Conservation (phyloP, 2,797 vertebrate genomes). For the Phrynocephalus guinanensis region DNA sequence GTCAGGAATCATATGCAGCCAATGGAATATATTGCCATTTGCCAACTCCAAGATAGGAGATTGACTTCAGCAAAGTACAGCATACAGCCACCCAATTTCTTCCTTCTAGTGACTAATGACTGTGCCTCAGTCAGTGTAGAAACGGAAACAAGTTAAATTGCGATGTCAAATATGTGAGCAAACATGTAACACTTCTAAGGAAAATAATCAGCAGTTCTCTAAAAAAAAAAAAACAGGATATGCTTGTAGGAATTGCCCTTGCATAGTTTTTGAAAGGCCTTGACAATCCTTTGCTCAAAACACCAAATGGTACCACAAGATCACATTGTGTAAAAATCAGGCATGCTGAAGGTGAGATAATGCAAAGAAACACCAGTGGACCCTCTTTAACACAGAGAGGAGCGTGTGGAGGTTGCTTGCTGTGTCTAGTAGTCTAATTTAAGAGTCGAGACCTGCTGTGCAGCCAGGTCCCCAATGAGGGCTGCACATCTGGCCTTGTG, state of each 20-base stretch:
- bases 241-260: not conserved
- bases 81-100: not conserved
- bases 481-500: conserved; percentile 63
- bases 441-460: rapidly evolving
- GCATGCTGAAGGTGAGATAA: conserved; percentile 30
- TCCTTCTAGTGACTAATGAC: not conserved
- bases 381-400: conserved; percentile 34
- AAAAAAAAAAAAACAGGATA: too few species aligned
- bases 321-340: conserved; percentile 54
- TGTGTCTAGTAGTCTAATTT: conserved; percentile 36
- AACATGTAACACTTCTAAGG: too few species aligned
- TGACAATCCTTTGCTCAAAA: conserved; percentile 42
- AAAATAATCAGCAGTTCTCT: too few species aligned
- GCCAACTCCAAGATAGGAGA: not conserved
- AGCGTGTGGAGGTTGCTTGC: conserved; percentile 18
- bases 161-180: not conserved
- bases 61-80: not conserved
- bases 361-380: not conserved
- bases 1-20: too few species aligned
- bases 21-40: too few species aligned
- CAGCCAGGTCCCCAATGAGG: conserved; percentile 62
- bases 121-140: not conserved
- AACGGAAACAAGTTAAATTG: not conserved
- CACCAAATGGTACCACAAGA: conserved; percentile 32
- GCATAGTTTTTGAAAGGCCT: not conserved